These are phyloP conservation scores for Cladopsammia gracilis DNA, from an alignment of 64 coral and sea anemone genomes.

Conservation along the genomic window DNA sequence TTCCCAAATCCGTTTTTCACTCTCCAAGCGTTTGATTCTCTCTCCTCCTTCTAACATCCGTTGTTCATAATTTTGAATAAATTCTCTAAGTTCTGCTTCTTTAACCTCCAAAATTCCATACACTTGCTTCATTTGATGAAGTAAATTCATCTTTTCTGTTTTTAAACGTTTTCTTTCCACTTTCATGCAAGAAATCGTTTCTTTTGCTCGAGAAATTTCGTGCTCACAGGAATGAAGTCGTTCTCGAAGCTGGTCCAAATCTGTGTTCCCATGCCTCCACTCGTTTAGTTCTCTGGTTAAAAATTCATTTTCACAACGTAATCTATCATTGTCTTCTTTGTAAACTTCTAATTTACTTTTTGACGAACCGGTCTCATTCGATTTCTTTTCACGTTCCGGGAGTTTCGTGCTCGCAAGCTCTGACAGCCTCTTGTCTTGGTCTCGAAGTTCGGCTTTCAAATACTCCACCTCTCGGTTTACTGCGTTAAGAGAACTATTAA, in stretches of 20 bases:
- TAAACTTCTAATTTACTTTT: slow-evolving; percentile 64
- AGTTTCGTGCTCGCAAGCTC: slow-evolving; percentile 65
- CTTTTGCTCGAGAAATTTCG: slow-evolving; percentile 93
- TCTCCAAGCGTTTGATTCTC: slow-evolving; percentile 51
- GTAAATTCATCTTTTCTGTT: slow-evolving; percentile 84
- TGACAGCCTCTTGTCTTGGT: slow-evolving; percentile 90
- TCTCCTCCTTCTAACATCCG: slow-evolving; percentile 86
- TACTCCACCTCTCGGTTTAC: slow-evolving; percentile 98
- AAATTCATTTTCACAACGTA: slow-evolving; percentile 89
- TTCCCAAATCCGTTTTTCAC: slow-evolving; percentile 70
- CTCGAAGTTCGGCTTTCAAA: slow-evolving; percentile 90
- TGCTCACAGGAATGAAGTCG: slow-evolving; percentile 89
- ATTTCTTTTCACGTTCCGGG: slow-evolving; percentile 31
- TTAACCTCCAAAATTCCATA: slow-evolving; percentile 93
- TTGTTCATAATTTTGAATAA: slow-evolving; percentile 97
- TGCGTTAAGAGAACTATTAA: slow-evolving; percentile 88
- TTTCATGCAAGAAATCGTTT: slow-evolving; percentile 97
- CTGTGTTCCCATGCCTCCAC: slow-evolving; percentile 78
- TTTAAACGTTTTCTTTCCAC: slow-evolving; percentile 92
- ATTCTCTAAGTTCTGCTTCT: slow-evolving; percentile 91
- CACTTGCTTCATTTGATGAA: slow-evolving; percentile 97
- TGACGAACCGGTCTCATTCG: background rate
- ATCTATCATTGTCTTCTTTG: slow-evolving; percentile 90
- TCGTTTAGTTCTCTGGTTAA: slow-evolving; percentile 81
- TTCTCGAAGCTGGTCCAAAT: slow-evolving; percentile 84